phyloP scores from a whole-genome alignment of 1,140 invertebrate species.

The Drosophila saltans region DNA sequence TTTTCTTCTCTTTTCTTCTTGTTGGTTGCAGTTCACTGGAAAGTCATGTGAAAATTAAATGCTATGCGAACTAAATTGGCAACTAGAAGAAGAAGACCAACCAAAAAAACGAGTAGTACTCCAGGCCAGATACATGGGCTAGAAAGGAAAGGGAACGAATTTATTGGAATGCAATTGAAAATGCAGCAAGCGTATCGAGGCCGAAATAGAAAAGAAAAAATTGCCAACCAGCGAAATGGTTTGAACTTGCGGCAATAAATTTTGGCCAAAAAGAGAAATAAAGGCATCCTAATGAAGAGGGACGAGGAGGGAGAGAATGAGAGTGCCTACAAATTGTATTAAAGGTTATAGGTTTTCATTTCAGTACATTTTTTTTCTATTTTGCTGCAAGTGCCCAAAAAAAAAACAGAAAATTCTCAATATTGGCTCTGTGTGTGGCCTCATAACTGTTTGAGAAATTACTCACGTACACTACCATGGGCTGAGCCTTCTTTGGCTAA shows the following conservation, averaged over 20 bases:
- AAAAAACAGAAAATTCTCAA: conserved; percentile 2
- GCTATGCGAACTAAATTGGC: conserved; percentile 44
- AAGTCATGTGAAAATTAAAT: conserved; percentile 68
- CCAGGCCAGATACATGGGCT: conserved; percentile 29
- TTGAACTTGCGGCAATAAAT: conserved; percentile 78
- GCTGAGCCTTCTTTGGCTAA: conserved; percentile 22
- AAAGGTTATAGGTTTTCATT: conserved; percentile 25
- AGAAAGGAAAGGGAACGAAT: conserved; percentile 17
- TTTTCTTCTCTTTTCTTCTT: conserved; percentile 2
- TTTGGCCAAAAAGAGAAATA: conserved; percentile 42
- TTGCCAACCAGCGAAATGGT: conserved; percentile 45
- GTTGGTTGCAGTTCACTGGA: conserved; percentile 35
- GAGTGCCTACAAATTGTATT: conserved; percentile 71
- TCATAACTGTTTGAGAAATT: conserved; percentile 68
- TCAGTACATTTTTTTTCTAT: conserved; percentile 18
- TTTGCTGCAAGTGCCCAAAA: conserved; percentile 20
- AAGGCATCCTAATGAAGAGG: conserved; percentile 63
- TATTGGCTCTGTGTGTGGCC: conserved; percentile 11
- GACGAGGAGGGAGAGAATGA: neutral
- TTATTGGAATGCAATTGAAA: conserved; percentile 73
- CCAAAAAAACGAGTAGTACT: conserved; percentile 25
- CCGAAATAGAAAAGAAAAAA: conserved; percentile 35
- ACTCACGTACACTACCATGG: conserved; percentile 48
- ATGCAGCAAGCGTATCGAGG: conserved; percentile 60
- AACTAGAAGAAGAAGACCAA: neutral